Evolutionary conservation across 2,888 invertebrate species (phyloP).

Genomic region (Rhyacophila evoluta): DNA sequence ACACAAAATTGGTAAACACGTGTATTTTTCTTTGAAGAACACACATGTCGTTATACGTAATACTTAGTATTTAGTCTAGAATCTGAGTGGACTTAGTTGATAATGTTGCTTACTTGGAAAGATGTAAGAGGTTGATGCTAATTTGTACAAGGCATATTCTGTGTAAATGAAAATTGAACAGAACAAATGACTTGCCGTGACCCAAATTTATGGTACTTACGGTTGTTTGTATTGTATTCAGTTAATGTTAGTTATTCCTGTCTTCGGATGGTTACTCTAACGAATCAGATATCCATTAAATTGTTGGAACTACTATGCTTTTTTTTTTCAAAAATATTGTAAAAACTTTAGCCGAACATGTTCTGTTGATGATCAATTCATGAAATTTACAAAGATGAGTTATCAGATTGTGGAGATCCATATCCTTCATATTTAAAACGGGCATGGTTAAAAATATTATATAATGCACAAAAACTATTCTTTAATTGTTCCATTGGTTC

Average conservation of each 20-base stretch:
- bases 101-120: not conserved
- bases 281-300: too few relatives aligned
- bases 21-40: not conserved
- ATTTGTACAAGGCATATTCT: not conserved
- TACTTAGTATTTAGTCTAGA: not conserved
- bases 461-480: too few relatives aligned
- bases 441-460: too few relatives aligned
- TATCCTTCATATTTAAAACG: too few relatives aligned
- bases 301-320: too few relatives aligned
- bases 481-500: too few relatives aligned
- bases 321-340: too few relatives aligned
- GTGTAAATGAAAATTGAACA: slow-evolving; percentile 13
- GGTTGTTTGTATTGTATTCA: not conserved
- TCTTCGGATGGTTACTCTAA: not conserved
- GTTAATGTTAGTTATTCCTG: not conserved
- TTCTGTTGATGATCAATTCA: too few relatives aligned
- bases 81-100: not conserved
- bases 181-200: slow-evolving; percentile 18
- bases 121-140: not conserved
- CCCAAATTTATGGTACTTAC: not conserved
- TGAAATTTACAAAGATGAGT: too few relatives aligned
- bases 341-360: too few relatives aligned
- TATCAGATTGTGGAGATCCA: too few relatives aligned
- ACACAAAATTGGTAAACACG: too few relatives aligned
- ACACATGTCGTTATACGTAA: not conserved